Conservation (phyloP, 2,113 vertebrate genomes). For the Taxidea taxus region DNA sequence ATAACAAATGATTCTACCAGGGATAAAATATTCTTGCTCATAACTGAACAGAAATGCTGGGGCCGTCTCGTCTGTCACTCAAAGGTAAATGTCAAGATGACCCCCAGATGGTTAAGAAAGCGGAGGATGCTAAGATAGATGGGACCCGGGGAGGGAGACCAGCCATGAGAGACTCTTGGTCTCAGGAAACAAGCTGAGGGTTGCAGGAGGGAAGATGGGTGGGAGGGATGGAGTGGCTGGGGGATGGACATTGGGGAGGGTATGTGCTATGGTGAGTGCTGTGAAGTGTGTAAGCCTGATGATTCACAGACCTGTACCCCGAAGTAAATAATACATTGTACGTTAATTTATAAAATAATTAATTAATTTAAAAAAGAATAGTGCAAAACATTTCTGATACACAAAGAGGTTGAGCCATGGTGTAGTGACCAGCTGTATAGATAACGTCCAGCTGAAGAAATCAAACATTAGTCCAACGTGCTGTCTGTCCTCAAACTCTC, state of each 20-base stretch:
- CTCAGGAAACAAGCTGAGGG: too few species aligned
- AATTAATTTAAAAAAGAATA: neutral
- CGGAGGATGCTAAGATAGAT: neutral
- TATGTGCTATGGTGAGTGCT: too few species aligned
- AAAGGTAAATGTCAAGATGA: neutral
- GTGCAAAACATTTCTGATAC: neutral
- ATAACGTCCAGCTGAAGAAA: neutral
- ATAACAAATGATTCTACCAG: neutral
- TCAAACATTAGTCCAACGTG: neutral
- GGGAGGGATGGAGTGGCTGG: too few species aligned
- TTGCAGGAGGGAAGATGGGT: too few species aligned
- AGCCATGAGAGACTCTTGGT: too few species aligned
- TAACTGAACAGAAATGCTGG: neutral
- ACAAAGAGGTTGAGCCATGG: neutral
- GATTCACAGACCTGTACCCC: too few species aligned
- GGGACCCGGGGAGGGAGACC: too few species aligned
- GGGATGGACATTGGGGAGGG: too few species aligned
- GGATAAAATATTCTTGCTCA: neutral
- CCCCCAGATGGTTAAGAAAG: neutral
- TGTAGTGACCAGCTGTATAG: neutral
- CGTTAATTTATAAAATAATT: too few species aligned
- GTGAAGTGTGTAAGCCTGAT: too few species aligned
- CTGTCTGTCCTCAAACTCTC: neutral
- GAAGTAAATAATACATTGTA: too few species aligned
- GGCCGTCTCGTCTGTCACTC: neutral